These are phyloP conservation scores for Zoroaster sp. DNA, from an alignment of 53 echinoderm and acorn worm species.

Conservation along the genomic window DNA sequence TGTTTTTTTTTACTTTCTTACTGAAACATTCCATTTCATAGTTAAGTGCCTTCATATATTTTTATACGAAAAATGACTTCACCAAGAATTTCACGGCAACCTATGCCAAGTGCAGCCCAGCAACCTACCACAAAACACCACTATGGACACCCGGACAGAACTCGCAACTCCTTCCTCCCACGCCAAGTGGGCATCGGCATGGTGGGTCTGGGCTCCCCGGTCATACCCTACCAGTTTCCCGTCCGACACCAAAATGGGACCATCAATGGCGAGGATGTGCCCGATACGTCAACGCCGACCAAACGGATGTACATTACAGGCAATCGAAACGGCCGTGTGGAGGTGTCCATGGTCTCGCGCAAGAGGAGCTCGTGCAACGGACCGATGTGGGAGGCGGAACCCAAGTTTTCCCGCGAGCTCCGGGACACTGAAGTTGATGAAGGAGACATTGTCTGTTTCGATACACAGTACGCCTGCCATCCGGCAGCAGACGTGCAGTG, in stretches of 20 bases:
- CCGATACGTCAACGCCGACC: conserved; percentile 55
- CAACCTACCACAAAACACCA: not conserved
- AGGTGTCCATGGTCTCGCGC: conserved; percentile 73
- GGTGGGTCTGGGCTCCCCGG: not conserved
- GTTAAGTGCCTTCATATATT: not conserved
- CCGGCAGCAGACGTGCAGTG: conserved; percentile 84
- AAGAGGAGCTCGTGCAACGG: conserved; percentile 42
- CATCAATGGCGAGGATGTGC: conserved; percentile 67
- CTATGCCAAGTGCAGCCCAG: not conserved
- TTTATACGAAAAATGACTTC: conserved; percentile 23
- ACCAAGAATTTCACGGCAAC: not conserved
- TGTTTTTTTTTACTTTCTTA: too few relatives aligned
- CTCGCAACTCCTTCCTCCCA: not conserved
- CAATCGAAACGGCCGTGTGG: conserved; percentile 62
- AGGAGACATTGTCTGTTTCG: conserved; percentile 89
- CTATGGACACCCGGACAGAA: conserved; percentile 13
- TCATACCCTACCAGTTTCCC: conserved; percentile 16
- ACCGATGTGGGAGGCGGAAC: conserved; percentile 65
- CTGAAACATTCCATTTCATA: not conserved
- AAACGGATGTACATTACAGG: conserved; percentile 45
- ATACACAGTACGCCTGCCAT: conserved; percentile 82
- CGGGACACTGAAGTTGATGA: conserved; percentile 86
- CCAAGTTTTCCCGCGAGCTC: conserved; percentile 85
- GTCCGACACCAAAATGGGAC: conserved; percentile 11
- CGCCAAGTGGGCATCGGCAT: not conserved